phyloP scores from a whole-genome alignment of 2,888 invertebrate species.

The Punctoribates punctum region DNA sequence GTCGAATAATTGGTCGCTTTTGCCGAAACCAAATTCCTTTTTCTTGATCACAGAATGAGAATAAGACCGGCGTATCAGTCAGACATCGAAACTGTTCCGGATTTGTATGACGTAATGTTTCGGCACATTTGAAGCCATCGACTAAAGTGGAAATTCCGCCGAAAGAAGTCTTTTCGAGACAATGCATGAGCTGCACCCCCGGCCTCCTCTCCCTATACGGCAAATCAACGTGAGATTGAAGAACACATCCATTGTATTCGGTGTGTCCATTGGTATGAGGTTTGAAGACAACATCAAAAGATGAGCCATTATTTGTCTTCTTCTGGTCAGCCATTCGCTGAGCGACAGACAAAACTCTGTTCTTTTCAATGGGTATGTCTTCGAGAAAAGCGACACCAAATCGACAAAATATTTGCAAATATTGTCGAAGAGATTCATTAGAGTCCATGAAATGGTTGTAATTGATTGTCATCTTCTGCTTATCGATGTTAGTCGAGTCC shows the following conservation, averaged over 20 bases:
- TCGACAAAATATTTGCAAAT: neutral
- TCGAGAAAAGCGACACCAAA: constrained; percentile 24
- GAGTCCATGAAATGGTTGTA: constrained; percentile 10
- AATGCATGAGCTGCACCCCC: constrained; percentile 53
- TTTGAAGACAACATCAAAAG: constrained; percentile 52
- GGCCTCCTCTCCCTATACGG: constrained; percentile 53
- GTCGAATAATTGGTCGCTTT: constrained; percentile 50
- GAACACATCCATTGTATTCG: constrained; percentile 51
- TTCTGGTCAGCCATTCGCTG: constrained; percentile 18
- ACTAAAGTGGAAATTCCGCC: constrained; percentile 53
- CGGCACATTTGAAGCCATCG: constrained; percentile 52
- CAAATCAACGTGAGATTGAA: constrained; percentile 53
- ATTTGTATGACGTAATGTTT: constrained; percentile 52
- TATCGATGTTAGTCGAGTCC: neutral
- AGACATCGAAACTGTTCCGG: constrained; percentile 53
- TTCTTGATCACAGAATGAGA: constrained; percentile 49
- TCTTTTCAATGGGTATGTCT: constrained; percentile 19
- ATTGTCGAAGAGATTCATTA: neutral
- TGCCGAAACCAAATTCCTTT: constrained; percentile 22
- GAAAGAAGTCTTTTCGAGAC: constrained; percentile 50
- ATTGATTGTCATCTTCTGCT: neutral
- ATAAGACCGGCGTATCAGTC: constrained; percentile 50
- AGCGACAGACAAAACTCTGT: constrained; percentile 8
- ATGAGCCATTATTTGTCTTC: constrained; percentile 44
- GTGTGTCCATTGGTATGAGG: constrained; percentile 51